Evolutionary conservation across 64 coral and sea anemone species (phyloP).

Genomic region (Pocillopora verrucosa): DNA sequence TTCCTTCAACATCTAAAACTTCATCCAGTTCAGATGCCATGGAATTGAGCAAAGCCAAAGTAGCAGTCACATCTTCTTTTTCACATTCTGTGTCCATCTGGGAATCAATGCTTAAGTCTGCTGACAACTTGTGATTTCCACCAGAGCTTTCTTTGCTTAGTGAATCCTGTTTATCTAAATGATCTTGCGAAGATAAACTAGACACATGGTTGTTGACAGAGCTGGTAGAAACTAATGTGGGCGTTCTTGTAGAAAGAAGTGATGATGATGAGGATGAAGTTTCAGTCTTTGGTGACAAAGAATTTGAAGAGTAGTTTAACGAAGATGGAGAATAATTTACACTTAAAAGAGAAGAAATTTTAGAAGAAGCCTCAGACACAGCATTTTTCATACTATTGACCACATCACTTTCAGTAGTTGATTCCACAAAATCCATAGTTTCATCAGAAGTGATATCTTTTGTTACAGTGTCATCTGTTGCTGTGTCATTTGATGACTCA

Average conservation of each 20-base stretch:
- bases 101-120: background rate
- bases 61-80: constrained; percentile 65
- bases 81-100: constrained; percentile 26
- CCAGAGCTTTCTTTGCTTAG: background rate
- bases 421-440: background rate
- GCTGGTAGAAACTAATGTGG: background rate
- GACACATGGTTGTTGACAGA: background rate
- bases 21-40: constrained; percentile 66
- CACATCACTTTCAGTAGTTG: constrained; percentile 6
- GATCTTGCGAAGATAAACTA: background rate
- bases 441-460: background rate
- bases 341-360: constrained; percentile 27
- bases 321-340: background rate
- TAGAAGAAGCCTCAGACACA: constrained; percentile 25
- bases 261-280: background rate
- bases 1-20: constrained; percentile 26
- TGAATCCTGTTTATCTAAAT: background rate
- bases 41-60: constrained; percentile 57
- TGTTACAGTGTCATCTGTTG: background rate
- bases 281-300: background rate
- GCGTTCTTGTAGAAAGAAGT: background rate
- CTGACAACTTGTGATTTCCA: background rate
- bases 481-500: background rate
- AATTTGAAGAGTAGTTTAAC: constrained; percentile 1
- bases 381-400: constrained; percentile 29